Evolutionary conservation across 2,797 vertebrate genomes (phyloP).

Genomic region (Knipowitschia caucasica): DNA sequence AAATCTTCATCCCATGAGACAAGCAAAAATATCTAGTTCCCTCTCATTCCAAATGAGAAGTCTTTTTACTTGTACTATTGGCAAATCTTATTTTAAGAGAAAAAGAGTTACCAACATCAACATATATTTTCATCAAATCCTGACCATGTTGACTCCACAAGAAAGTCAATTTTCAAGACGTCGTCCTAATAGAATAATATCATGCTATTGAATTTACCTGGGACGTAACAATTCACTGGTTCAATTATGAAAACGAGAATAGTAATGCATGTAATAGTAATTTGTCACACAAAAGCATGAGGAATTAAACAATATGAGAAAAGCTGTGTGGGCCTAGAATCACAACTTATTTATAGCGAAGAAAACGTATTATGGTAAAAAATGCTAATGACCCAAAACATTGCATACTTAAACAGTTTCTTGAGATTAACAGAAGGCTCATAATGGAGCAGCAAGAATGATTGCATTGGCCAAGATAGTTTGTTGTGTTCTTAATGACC

Average conservation of each 20-base stretch:
- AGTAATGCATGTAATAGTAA: background rate
- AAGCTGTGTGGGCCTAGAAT: background rate
- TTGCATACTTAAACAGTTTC: conserved; percentile 10
- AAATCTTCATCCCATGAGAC: too few species aligned
- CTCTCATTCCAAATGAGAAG: too few species aligned
- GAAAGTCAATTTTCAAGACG: too few species aligned
- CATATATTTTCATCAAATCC: background rate
- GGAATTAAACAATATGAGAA: background rate
- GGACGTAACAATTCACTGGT: background rate
- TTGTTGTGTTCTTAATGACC: background rate
- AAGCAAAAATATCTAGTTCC: too few species aligned
- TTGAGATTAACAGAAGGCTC: conserved; percentile 13
- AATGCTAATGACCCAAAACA: conserved; percentile 5
- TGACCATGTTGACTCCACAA: background rate
- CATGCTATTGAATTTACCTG: background rate
- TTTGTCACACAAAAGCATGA: background rate
- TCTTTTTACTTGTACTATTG: too few species aligned
- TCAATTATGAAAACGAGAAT: background rate
- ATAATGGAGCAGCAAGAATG: background rate
- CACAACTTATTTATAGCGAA: conserved; percentile 6
- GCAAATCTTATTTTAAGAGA: too few species aligned
- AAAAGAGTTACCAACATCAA: too few species aligned
- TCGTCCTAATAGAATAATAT: background rate
- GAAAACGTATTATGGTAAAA: conserved; percentile 7
- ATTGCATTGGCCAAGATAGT: background rate